Percentiles rank a stretch among this genome's conserved stretches.
phyloP scores from a whole-genome alignment of 2,888 invertebrate genomes.

The Diadromus collaris region DNA sequence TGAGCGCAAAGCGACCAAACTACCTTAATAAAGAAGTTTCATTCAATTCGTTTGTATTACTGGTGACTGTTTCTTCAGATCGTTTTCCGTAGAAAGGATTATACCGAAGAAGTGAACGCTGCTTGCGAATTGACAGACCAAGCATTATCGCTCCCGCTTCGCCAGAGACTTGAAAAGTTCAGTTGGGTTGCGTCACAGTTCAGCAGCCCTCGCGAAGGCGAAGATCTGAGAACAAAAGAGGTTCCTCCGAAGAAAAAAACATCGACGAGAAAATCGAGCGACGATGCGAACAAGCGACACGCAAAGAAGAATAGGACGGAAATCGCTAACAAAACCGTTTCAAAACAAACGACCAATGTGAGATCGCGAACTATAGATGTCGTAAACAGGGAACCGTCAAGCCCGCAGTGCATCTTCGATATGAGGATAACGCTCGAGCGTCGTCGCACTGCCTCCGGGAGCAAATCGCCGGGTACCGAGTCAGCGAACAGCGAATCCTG shows the following conservation, averaged over 20 bases:
- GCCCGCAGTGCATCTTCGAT: too few relatives aligned
- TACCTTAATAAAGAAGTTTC: not conserved
- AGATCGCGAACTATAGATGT: not conserved
- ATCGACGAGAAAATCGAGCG: too few relatives aligned
- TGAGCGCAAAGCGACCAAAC: too few relatives aligned
- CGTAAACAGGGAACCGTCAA: not conserved
- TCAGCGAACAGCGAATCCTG: not conserved
- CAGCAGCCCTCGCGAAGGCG: not conserved
- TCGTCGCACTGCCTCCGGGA: too few relatives aligned
- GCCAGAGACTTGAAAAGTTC: constrained; percentile 60
- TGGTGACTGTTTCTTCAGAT: constrained; percentile 39
- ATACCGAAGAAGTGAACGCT: constrained; percentile 35
- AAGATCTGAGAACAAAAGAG: too few relatives aligned
- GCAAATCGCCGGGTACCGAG: not conserved
- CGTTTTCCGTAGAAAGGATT: constrained; percentile 10
- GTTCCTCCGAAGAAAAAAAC: too few relatives aligned
- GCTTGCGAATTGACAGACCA: constrained; percentile 49
- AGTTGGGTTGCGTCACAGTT: constrained; percentile 41
- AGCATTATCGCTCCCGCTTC: constrained; percentile 60
- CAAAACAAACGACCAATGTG: not conserved
- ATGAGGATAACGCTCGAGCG: too few relatives aligned
- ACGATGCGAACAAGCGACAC: too few relatives aligned
- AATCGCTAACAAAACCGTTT: too few relatives aligned
- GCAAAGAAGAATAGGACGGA: too few relatives aligned
- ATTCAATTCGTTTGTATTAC: not conserved